Evolutionary conservation across 1,140 invertebrate species (phyloP), one percentile per base, ranked within the genome.

Genomic region (Listronotus bonariensis): DNA sequence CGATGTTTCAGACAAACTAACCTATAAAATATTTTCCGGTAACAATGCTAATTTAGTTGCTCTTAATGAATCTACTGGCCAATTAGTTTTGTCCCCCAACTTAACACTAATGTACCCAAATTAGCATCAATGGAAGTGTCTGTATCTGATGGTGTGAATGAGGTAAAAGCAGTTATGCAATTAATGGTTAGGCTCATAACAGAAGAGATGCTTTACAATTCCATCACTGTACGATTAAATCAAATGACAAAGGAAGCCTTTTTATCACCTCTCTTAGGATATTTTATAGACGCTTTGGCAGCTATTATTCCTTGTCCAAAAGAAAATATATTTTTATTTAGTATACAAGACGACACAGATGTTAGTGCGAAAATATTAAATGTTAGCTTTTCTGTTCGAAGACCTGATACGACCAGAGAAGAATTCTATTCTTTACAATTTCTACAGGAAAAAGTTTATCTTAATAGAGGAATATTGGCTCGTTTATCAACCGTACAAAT

Each of bases 101-200:
- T 99, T 1, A 96, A 98, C 77, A 98, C 96, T 5, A 98, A 99
- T 80, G 93, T 99, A 7, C 92, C 95, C 0, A 91, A 96, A 74
- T 84, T 94, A 36, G 96, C 95, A 5, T 91, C 89, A 0, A 95
- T 98, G 89, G 92, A 97, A 80, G 89, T 98, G 10, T 93, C 92
- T 20, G 96, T 99, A 0, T 88, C 89, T 60, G 95, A 97, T 80
- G 93, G 94, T 0, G 86, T 94, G 3, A 96, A 97, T 79, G 92
- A 94, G 80, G 90, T 92, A 0, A 92, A 92, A 78, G 92, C 93
- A 0, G 87, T 91, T 18, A 93, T 96, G 92, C 90, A 91, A 43
- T 82, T 98, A 0, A 88, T 88, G 0, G 95, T 97, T 0, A 83
- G 93, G 2, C 79, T 97, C 1, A 94, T 99, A 17, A 97, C 95